Evolutionary conservation across 2,113 vertebrate species (phyloP).

Genomic region (Sorex fumeus): DNA sequence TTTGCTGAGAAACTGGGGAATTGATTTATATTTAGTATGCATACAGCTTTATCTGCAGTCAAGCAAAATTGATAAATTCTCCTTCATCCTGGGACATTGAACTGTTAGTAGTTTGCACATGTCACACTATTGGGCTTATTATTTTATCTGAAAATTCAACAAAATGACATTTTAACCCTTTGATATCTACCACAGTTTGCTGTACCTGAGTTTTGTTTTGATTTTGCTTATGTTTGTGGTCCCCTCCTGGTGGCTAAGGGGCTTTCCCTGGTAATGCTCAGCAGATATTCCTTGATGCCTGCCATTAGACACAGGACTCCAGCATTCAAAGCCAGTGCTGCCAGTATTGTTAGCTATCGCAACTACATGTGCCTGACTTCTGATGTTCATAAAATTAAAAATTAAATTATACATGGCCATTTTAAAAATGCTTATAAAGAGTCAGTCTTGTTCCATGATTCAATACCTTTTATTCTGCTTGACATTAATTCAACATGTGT

Average conservation of each 20-base stretch:
- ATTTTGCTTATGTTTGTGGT: no score
- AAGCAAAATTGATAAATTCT: not conserved
- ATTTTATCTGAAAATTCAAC: constrained; percentile 49
- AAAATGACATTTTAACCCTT: not conserved
- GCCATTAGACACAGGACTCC: no score
- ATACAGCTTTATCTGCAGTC: not conserved
- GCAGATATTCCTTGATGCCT: no score
- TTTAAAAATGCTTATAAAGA: not conserved
- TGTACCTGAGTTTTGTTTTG: no score
- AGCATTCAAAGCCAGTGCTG: no score
- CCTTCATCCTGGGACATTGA: not conserved
- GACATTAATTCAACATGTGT: constrained; percentile 57
- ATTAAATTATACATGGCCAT: not conserved
- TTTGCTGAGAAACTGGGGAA: not conserved
- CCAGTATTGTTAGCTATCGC: not conserved
- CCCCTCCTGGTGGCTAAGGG: no score
- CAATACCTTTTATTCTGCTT: constrained; percentile 51
- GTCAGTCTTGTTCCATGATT: constrained; percentile 4
- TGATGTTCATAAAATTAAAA: constrained; percentile 6
- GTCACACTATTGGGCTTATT: not conserved
- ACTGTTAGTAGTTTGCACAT: constrained; percentile 11
- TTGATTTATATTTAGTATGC: not conserved
- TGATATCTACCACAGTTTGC: not conserved
- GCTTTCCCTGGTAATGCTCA: no score
- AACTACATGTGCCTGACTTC: not conserved